phyloP scores from a whole-genome alignment of 2,888 invertebrate genomes.

The Trissonchulus sp. region DNA sequence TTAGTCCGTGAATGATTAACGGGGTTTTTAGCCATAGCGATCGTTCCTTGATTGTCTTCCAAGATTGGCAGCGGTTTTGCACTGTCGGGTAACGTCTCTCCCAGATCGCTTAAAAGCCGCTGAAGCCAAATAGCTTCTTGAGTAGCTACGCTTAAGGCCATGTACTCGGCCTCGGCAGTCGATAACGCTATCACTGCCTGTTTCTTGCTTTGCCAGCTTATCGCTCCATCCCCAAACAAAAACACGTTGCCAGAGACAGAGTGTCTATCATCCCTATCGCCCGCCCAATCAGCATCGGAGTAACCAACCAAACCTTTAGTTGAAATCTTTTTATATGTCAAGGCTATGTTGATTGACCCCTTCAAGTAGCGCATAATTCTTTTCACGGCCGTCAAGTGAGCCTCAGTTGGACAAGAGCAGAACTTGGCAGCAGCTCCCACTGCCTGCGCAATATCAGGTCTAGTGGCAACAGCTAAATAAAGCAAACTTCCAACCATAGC shows the following conservation, averaged over 20 bases:
- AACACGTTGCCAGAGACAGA: slow-evolving; percentile 46
- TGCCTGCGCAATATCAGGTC: slow-evolving; percentile 20
- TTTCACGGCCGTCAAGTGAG: slow-evolving; percentile 35
- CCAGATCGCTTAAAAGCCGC: slow-evolving; percentile 27
- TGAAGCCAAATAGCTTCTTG: slow-evolving; percentile 37
- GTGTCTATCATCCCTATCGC: slow-evolving; percentile 32
- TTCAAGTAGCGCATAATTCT: slow-evolving; percentile 30
- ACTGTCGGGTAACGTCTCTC: neutral
- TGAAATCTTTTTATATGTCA: neutral
- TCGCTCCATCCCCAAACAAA: slow-evolving; percentile 41
- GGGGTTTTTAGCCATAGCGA: slow-evolving; percentile 20
- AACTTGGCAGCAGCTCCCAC: neutral
- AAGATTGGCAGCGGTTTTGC: neutral
- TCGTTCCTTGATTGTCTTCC: slow-evolving; percentile 18
- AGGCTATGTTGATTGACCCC: too few relatives aligned
- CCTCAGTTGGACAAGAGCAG: slow-evolving; percentile 31
- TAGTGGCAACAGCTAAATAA: slow-evolving; percentile 6
- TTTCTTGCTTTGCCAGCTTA: slow-evolving; percentile 47
- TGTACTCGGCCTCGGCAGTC: slow-evolving; percentile 50
- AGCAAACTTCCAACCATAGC: too few relatives aligned
- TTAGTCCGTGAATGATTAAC: slow-evolving; percentile 8
- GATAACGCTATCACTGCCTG: slow-evolving; percentile 43
- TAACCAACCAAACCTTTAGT: too few relatives aligned
- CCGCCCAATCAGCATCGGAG: too few relatives aligned
- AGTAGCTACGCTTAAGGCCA: slow-evolving; percentile 41